Conservation (phyloP, 2,113 vertebrate species). For the Eolophus roseicapilla region DNA sequence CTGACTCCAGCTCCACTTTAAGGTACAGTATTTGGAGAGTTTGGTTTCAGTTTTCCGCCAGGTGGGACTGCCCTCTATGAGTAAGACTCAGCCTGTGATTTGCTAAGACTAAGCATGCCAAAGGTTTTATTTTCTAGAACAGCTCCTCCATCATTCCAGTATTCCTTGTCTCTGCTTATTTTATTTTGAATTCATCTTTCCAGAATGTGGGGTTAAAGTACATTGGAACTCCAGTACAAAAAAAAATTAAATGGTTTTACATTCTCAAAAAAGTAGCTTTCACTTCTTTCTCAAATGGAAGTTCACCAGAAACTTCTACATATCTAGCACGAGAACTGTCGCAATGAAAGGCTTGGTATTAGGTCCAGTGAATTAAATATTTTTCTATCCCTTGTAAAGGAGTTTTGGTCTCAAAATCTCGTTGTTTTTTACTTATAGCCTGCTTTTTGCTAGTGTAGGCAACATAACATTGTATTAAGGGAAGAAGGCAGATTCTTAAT, state of each 20-base stretch:
- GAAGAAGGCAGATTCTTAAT: not conserved
- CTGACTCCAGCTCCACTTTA: not conserved
- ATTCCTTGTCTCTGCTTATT: slow-evolving; percentile 23
- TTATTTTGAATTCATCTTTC: slow-evolving; percentile 35
- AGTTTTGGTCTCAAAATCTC: not conserved
- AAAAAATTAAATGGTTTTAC: not conserved
- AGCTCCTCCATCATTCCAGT: not conserved
- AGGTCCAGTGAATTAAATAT: not conserved
- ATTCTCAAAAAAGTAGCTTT: not conserved
- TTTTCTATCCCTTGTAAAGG: not conserved
- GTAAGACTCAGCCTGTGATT: not conserved
- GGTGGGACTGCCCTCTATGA: not conserved
- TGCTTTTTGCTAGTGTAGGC: not conserved
- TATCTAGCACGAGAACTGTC: not conserved
- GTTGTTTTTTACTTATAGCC: not conserved
- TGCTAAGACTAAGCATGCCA: not conserved
- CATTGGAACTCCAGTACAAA: not conserved
- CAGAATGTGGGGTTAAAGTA: not conserved
- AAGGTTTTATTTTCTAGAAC: slow-evolving; percentile 6
- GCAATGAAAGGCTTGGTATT: not conserved
- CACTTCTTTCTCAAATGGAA: not conserved
- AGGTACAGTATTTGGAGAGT: not conserved
- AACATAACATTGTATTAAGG: not conserved
- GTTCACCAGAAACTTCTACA: not conserved
- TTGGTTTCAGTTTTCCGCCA: not conserved